Evolutionary conservation across 30 jellyfish, hydroid and myxozoan genomes (phyloP), one percentile per base, ranked within the genome.

Genomic region (Clytia hemisphaerica): DNA sequence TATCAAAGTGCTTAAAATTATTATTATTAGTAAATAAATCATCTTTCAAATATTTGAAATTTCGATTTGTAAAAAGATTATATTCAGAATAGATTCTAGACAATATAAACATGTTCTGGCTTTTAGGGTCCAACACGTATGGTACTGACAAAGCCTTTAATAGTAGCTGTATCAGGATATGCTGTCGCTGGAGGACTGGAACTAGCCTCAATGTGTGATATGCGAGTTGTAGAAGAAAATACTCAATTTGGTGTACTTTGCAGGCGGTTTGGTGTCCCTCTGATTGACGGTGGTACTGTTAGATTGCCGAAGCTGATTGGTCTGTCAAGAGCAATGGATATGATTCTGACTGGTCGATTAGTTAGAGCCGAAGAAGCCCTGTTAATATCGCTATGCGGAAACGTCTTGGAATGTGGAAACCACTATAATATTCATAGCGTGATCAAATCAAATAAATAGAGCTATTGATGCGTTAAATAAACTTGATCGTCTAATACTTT

Each of bases 111-210:
- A 25, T 16, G 6, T 64, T 6, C 54, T 35, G 15, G 10, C 21
- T 29, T 38, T 0, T 45, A 75, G 78, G 91, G 91, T 10, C 78
- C 78, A 10, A 30, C 91, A n/a, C 45, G 77, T 28, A 26, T 76
- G 57, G 44, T 25, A 40, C 50, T 76, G 40, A 63, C 1, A 67
- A 76, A 76, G 54, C 91, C 91, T 1, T 51, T 64, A 22, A 76
- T 76, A 63, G 91, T 75, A 7, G 80, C 91, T 6, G 47, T 76
- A 15, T 66, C 91, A 32, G 91, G 91, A 3, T 55, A 62, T 51
- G 91, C 91, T 4, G 91, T 76, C 26, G 91, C 91, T 45, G 91
- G 91, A 16, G 91, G 91, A 6, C 40, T 76, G 6, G 91, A 76
- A 35, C 33, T 76, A 21, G 72, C 91, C 2, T 75, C 66, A 22